Conservation (phyloP, 1,140 invertebrate species). For the Aradophagus sp. region DNA sequence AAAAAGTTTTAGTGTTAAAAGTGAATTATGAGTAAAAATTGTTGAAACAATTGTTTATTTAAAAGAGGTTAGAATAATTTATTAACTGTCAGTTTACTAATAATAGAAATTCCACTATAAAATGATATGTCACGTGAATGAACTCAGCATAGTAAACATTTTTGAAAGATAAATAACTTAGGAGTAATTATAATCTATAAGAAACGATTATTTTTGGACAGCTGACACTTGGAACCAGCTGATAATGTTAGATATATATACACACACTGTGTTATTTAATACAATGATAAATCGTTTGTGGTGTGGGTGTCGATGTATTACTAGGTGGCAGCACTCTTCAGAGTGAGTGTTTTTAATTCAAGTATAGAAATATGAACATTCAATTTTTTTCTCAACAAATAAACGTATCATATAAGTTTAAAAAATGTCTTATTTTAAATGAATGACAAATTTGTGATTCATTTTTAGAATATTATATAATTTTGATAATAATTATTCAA, state of each 20-base stretch:
- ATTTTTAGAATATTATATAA: too few species aligned
- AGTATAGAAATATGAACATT: background rate
- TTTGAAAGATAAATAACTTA: conserved; percentile 4
- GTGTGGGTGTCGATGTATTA: background rate
- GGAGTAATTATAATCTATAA: conserved; percentile 14
- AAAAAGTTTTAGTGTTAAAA: too few species aligned
- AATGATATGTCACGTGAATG: conserved; percentile 10
- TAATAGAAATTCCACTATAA: background rate
- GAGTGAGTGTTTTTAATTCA: background rate
- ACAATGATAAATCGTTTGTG: background rate
- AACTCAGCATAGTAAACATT: conserved; percentile 11
- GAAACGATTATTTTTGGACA: conserved; percentile 15
- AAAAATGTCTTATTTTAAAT: too few species aligned
- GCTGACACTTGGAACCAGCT: conserved; percentile 33
- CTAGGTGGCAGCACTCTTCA: conserved; percentile 4
- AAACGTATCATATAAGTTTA: too few species aligned
- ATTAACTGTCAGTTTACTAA: conserved; percentile 10
- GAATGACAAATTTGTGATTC: too few species aligned
- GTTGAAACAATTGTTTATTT: conserved; percentile 11
- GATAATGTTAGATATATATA: conserved; percentile 13
- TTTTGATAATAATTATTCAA: too few species aligned
- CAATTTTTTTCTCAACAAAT: too few species aligned
- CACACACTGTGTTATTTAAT: background rate
- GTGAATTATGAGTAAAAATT: conserved; percentile 9
- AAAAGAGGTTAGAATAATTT: conserved; percentile 25